Evolutionary conservation across 2,888 invertebrate genomes (phyloP).

Genomic region (Drosophila picticornis): DNA sequence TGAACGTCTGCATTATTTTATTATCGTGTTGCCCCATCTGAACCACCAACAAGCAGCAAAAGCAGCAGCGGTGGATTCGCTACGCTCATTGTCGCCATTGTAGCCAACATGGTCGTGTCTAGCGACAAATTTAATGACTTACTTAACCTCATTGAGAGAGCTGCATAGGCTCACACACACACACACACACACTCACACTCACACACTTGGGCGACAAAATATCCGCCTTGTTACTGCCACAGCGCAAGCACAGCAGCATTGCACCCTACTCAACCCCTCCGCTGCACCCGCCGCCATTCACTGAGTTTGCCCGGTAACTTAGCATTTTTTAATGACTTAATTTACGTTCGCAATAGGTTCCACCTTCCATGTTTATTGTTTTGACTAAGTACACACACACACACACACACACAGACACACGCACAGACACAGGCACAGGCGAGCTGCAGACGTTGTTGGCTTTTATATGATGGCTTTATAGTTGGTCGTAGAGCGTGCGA

Average conservation of each 20-base stretch:
- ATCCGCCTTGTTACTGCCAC: slow-evolving; percentile 54
- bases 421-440: slow-evolving; percentile 1
- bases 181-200: slow-evolving; percentile 32
- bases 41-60: slow-evolving; percentile 30
- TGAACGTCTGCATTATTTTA: slow-evolving; percentile 68
- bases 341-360: slow-evolving; percentile 84
- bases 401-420: slow-evolving; percentile 22
- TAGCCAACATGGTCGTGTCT: slow-evolving; percentile 80
- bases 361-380: slow-evolving; percentile 83
- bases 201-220: slow-evolving; percentile 46
- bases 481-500: slow-evolving; percentile 72
- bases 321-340: slow-evolving; percentile 84
- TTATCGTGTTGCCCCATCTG: slow-evolving; percentile 74
- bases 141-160: slow-evolving; percentile 76
- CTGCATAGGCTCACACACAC: slow-evolving; percentile 37
- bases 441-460: slow-evolving; percentile 32
- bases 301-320: slow-evolving; percentile 60
- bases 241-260: slow-evolving; percentile 34
- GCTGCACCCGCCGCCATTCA: slow-evolving; percentile 21
- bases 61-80: slow-evolving; percentile 36
- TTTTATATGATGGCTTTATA: slow-evolving; percentile 65
- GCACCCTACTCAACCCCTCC: neutral
- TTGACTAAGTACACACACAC: slow-evolving; percentile 70
- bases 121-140: slow-evolving; percentile 84
- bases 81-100: slow-evolving; percentile 68